Percentiles rank a stretch among this genome's conserved stretches.
phyloP scores from a whole-genome alignment of 1,140 invertebrate species.

The Periplaneta americana region DNA sequence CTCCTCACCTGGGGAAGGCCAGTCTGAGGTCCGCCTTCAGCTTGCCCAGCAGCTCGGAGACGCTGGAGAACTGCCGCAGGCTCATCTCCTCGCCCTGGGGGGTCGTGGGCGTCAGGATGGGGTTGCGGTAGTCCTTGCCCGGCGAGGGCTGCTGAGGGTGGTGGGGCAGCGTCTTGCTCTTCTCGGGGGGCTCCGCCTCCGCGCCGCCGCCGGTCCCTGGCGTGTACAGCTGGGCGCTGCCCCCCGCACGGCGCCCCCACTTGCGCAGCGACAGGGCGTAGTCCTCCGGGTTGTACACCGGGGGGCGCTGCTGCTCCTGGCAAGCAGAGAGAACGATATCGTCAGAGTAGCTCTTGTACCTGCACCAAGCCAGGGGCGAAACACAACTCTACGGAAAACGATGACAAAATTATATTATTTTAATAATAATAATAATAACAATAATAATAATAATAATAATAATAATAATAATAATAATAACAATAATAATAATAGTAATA shows the following conservation, averaged over 20 bases:
- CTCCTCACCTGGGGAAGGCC: conserved; percentile 72
- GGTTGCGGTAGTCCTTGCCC: conserved; percentile 38
- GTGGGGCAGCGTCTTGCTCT: conserved; percentile 8
- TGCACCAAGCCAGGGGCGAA: no score
- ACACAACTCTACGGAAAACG: no score
- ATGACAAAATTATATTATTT: no score
- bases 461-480: no score
- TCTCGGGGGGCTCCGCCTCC: conserved; percentile 6
- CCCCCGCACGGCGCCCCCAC: conserved; percentile 58
- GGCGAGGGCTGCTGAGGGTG: conserved; percentile 21
- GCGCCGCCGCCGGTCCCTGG: conserved; percentile 17
- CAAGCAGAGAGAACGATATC: no score
- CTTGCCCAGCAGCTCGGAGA: conserved; percentile 83
- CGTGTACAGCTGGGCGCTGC: conserved; percentile 24
- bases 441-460: no score
- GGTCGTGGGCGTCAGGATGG: conserved; percentile 35
- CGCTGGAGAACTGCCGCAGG: conserved; percentile 74
- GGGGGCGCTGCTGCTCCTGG: conserved; percentile 74
- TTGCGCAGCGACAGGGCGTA: conserved; percentile 70
- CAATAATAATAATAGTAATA: no score
- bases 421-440: no score
- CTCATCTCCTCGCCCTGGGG: conserved; percentile 70
- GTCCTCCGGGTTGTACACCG: conserved; percentile 81
- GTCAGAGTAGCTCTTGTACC: no score
- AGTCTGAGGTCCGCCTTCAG: conserved; percentile 76